Conservation (phyloP, 1,140 invertebrate species). For the Coptotermes formosanus region DNA sequence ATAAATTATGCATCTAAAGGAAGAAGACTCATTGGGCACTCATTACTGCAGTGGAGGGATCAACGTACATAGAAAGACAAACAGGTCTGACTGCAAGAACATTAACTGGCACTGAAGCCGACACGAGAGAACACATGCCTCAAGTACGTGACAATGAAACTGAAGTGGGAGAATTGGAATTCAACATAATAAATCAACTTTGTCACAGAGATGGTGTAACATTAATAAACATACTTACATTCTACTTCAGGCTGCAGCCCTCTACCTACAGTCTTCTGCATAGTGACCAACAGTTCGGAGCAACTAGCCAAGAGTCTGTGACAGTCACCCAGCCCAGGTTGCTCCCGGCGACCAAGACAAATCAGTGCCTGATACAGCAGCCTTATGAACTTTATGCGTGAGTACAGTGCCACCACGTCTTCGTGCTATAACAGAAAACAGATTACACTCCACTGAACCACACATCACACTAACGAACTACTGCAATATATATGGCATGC, state of each 20-base stretch:
- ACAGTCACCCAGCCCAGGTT: constrained; percentile 57
- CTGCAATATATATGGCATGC: too few relatives aligned
- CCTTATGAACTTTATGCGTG: constrained; percentile 80
- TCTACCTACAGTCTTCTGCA: constrained; percentile 71
- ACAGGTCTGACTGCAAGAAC: too few relatives aligned
- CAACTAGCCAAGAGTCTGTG: constrained; percentile 67
- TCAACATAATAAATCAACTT: neutral
- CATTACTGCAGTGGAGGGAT: too few relatives aligned
- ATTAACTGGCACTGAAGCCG: too few relatives aligned
- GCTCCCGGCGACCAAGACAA: constrained; percentile 60
- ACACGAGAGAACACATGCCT: too few relatives aligned
- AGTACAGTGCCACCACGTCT: constrained; percentile 67
- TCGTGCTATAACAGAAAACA: constrained; percentile 50
- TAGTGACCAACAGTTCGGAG: constrained; percentile 74
- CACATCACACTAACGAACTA: too few relatives aligned
- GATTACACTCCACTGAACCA: neutral
- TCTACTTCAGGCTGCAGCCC: constrained; percentile 72
- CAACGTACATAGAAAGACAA: too few relatives aligned
- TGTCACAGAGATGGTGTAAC: neutral
- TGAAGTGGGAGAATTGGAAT: neutral
- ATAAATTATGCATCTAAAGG: too few relatives aligned
- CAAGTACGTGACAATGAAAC: too few relatives aligned
- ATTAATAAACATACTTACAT: constrained; percentile 52
- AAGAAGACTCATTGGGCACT: too few relatives aligned
- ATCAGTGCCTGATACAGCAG: constrained; percentile 80